Evolutionary conservation across 2,113 vertebrate species (phyloP).

Genomic region (Oncorhynchus keta): DNA sequence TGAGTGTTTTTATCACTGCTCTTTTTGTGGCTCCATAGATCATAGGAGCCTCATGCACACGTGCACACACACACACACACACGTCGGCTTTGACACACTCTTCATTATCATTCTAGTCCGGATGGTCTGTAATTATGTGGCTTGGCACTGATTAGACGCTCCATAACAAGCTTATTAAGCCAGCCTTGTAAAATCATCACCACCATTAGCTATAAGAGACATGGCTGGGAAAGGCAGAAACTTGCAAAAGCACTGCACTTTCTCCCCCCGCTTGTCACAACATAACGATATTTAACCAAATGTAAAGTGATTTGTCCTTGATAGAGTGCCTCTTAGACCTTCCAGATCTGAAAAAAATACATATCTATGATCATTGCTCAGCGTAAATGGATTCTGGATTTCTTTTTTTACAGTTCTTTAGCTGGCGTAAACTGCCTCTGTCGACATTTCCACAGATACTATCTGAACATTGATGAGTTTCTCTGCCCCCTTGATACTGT

Average conservation of each 20-base stretch:
- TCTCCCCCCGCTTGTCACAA: neutral
- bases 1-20: neutral
- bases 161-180: constrained; percentile 73
- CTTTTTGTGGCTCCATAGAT: neutral
- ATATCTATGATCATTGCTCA: too few species aligned
- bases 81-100: constrained; percentile 30
- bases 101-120: constrained; percentile 68
- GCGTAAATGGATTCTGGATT: neutral
- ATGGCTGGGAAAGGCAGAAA: too few species aligned
- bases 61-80: too few species aligned
- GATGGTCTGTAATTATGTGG: constrained; percentile 65
- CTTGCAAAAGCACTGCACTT: neutral
- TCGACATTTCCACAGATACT: constrained; percentile 56
- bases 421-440: constrained; percentile 35
- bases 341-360: neutral
- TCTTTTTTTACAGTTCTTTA: constrained; percentile 42
- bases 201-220: constrained; percentile 52
- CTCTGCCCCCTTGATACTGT: constrained; percentile 38
- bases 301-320: neutral
- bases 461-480: constrained; percentile 70
- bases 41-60: neutral
- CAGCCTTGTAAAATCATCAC: constrained; percentile 72
- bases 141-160: constrained; percentile 73
- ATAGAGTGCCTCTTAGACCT: neutral
- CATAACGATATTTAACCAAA: neutral